Percentiles rank a stretch among this genome's conserved stretches.
phyloP scores from a whole-genome alignment of 1,140 invertebrate species.

The Mamestra configurata region DNA sequence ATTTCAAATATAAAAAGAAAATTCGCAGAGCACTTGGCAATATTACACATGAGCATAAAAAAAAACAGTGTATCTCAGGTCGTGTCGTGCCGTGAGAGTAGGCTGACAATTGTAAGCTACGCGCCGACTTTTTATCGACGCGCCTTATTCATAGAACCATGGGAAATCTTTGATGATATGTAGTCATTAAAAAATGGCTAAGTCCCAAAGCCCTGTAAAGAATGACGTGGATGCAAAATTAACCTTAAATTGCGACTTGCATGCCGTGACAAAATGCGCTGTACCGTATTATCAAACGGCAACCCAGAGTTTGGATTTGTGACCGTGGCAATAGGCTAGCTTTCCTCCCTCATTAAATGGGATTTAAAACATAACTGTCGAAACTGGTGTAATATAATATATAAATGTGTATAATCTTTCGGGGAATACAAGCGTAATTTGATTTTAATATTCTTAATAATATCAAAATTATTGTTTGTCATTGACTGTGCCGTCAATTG shows the following conservation, averaged over 20 bases:
- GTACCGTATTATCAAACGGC: too few relatives aligned
- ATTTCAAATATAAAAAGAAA: background rate
- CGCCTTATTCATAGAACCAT: slow-evolving; percentile 9
- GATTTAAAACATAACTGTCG: too few relatives aligned
- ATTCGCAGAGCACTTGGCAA: background rate
- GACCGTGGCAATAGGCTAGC: too few relatives aligned
- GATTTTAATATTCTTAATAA: too few relatives aligned
- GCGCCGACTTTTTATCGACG: background rate
- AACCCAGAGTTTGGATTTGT: too few relatives aligned
- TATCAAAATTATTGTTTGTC: background rate
- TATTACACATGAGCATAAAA: slow-evolving; percentile 4
- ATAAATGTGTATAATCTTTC: too few relatives aligned
- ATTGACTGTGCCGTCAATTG: background rate
- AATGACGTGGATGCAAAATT: background rate
- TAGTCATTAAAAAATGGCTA: background rate
- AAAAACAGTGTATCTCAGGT: slow-evolving; percentile 17
- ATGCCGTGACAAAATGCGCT: too few relatives aligned
- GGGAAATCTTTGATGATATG: slow-evolving; percentile 14
- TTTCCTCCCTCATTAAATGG: background rate
- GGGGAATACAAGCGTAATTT: too few relatives aligned
- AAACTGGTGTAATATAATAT: too few relatives aligned
- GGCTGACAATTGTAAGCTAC: slow-evolving; percentile 5
- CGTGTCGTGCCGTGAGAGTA: slow-evolving; percentile 34
- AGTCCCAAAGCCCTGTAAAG: background rate
- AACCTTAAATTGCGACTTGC: too few relatives aligned